A percentile compares a stretch with the other conserved stretches of the same genome.
phyloP scores from a whole-genome alignment of 2,113 vertebrate genomes.

The Ceyx cyanopectus region DNA sequence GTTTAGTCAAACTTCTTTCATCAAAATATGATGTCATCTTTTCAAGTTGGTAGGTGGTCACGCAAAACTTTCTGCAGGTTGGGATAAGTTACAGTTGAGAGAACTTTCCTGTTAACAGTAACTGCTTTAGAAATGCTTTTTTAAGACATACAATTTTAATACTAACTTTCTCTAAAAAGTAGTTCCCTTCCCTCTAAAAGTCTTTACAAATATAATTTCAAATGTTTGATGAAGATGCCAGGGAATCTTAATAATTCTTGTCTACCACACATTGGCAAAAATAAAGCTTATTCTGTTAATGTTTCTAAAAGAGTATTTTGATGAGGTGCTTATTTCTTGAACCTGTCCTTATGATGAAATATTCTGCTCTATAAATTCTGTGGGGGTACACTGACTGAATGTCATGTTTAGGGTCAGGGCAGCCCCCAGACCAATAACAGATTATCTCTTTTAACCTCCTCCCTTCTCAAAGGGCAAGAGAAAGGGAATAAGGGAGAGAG shows the following conservation, averaged over 20 bases:
- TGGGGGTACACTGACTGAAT: background rate
- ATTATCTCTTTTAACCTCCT: too few species aligned
- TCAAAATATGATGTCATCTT: background rate
- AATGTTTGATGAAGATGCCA: background rate
- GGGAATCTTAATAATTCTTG: conserved; percentile 6
- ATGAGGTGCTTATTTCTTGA: conserved; percentile 4
- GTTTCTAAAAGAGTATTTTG: conserved; percentile 13
- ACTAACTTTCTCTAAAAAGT: background rate
- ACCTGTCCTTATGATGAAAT: background rate
- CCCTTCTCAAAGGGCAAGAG: too few species aligned
- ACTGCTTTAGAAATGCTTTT: background rate
- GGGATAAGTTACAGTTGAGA: background rate
- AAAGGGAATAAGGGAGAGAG: too few species aligned
- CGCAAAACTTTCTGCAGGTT: background rate
- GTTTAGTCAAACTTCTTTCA: background rate
- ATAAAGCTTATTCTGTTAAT: conserved; percentile 6
- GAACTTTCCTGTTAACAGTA: background rate
- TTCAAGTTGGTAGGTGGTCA: background rate
- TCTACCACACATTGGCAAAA: background rate
- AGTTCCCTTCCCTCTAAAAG: background rate
- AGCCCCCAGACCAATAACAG: too few species aligned
- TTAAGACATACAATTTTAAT: background rate
- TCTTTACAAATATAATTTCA: background rate
- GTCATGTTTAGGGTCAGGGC: too few species aligned
- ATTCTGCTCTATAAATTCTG: background rate